phyloP scores from a whole-genome alignment of 1,140 invertebrate genomes.

The Scaptomyza pallida region DNA sequence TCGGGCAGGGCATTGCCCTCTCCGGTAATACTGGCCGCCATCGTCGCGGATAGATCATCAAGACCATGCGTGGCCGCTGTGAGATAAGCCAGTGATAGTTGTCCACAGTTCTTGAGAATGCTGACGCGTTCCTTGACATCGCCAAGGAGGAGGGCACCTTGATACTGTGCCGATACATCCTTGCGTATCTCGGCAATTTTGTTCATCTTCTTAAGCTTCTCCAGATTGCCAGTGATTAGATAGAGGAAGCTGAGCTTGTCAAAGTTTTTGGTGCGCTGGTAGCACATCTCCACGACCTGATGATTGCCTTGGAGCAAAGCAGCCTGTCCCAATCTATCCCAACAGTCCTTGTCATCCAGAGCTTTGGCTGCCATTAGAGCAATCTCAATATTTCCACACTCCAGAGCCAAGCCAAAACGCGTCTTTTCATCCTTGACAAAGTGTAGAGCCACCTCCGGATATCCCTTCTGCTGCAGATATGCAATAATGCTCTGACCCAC shows the following conservation, averaged over 20 bases:
- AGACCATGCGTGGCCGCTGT: slow-evolving; percentile 98
- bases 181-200: slow-evolving; percentile 99
- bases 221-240: slow-evolving; percentile 98
- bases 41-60: slow-evolving; percentile 89
- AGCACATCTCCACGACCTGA: slow-evolving; percentile 99
- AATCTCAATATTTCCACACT: slow-evolving; percentile 99
- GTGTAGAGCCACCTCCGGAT: slow-evolving; percentile 99
- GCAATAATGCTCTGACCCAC: slow-evolving; percentile 99
- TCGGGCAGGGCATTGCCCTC: slow-evolving; percentile 89
- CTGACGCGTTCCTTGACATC: slow-evolving; percentile 96
- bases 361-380: slow-evolving; percentile 96
- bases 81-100: slow-evolving; percentile 93
- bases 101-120: slow-evolving; percentile 92
- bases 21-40: slow-evolving; percentile 88
- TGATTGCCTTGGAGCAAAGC: slow-evolving; percentile 97
- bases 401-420: slow-evolving; percentile 96
- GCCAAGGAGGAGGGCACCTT: slow-evolving; percentile 95
- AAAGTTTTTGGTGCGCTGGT: slow-evolving; percentile 99
- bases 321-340: slow-evolving; percentile 98
- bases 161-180: slow-evolving; percentile 98
- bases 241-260: slow-evolving; percentile 99
- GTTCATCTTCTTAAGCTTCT: slow-evolving; percentile 99
- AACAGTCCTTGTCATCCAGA: slow-evolving; percentile 96
- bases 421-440: slow-evolving; percentile 99
- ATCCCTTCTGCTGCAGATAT: slow-evolving; percentile 99